Evolutionary conservation across 2,797 vertebrate species (phyloP).

Genomic region (Cryptoprocta ferox): DNA sequence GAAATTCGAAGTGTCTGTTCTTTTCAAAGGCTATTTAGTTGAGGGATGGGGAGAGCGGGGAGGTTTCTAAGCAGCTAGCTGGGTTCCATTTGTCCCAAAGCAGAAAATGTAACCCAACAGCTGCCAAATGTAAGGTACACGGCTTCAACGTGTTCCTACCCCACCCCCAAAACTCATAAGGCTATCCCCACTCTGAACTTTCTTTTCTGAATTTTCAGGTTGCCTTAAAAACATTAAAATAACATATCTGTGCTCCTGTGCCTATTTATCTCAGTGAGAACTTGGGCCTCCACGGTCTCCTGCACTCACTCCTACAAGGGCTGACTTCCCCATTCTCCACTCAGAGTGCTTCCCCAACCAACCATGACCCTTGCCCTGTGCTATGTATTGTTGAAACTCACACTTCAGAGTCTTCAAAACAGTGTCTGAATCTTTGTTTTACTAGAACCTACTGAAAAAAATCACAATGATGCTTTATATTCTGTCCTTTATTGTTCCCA

Average conservation of each 20-base stretch:
- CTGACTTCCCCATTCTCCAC: neutral
- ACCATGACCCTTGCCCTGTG: neutral
- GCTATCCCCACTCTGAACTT: neutral
- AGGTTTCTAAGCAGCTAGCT: neutral
- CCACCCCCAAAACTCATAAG: neutral
- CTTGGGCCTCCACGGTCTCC: neutral
- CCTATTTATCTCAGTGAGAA: neutral
- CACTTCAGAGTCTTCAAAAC: neutral
- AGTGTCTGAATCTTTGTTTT: neutral
- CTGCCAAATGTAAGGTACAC: neutral
- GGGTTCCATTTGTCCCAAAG: neutral
- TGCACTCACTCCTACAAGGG: neutral
- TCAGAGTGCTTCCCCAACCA: neutral
- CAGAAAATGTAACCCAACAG: neutral
- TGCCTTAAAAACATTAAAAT: neutral
- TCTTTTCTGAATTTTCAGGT: neutral
- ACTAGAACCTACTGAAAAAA: neutral
- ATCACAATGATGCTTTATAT: neutral
- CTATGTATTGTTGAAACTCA: neutral
- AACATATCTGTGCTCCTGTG: neutral
- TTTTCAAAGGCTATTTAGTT: neutral
- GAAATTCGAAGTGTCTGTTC: slow-evolving; percentile 11
- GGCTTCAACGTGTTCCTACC: neutral
- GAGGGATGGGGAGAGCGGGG: rapidly evolving
- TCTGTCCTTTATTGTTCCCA: neutral